Conservation (phyloP, 2,113 vertebrate species). For the Bombycilla garrulus region DNA sequence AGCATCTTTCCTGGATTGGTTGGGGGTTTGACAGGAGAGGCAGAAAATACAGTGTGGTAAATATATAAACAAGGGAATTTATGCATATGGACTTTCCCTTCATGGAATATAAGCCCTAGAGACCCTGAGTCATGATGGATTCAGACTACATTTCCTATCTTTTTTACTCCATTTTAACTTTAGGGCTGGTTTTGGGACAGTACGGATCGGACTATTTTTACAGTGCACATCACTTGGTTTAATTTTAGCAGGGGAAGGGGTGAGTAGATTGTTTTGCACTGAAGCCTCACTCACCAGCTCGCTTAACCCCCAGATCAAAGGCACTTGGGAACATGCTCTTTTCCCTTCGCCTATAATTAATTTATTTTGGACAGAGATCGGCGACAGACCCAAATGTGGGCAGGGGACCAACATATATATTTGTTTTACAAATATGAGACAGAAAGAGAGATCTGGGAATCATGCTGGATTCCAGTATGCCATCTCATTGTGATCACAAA, state of each 20-base stretch:
- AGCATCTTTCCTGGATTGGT: background rate
- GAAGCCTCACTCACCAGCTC: background rate
- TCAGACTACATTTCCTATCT: constrained; percentile 17
- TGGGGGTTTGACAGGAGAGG: background rate
- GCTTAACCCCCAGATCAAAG: background rate
- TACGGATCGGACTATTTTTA: background rate
- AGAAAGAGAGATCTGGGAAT: constrained; percentile 11
- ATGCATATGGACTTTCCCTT: background rate
- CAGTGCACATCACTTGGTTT: background rate
- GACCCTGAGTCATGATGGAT: background rate
- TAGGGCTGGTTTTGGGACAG: background rate
- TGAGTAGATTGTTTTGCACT: background rate
- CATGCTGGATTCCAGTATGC: background rate
- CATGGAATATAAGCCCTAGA: constrained; percentile 7
- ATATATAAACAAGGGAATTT: constrained; percentile 11
- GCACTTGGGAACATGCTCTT: background rate
- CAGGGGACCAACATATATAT: background rate
- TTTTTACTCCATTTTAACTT: constrained; percentile 16
- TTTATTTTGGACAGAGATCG: background rate
- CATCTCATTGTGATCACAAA: background rate
- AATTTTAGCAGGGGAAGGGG: constrained; percentile 12
- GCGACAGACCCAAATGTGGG: background rate
- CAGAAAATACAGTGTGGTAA: background rate
- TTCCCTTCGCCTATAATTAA: background rate
- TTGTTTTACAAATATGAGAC: constrained; percentile 7